Conservation (phyloP, 2,888 invertebrate genomes). For the Hermaeophaga mercurialis region DNA sequence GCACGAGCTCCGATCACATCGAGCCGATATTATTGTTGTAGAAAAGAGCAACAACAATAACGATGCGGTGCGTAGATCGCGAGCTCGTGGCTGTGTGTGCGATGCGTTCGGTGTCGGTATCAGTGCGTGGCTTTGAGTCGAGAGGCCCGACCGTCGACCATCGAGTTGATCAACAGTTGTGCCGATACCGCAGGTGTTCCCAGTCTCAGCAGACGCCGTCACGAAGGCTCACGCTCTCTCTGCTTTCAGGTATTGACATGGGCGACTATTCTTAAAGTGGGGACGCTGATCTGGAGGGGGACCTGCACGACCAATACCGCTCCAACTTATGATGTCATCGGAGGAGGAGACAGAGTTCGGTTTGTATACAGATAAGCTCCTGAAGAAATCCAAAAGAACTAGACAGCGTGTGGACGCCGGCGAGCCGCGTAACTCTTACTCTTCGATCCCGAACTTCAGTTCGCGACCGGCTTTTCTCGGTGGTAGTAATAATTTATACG, state of each 20-base stretch:
- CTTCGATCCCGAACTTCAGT: conserved; percentile 77
- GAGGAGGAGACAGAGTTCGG: conserved; percentile 94
- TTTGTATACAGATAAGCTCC: conserved; percentile 91
- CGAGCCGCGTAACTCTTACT: conserved; percentile 92
- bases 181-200: conserved; percentile 44
- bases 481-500: conserved; percentile 76
- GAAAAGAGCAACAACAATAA: too few species aligned
- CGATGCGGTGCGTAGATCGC: too few species aligned
- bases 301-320: conserved; percentile 80
- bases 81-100: neutral
- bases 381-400: conserved; percentile 92
- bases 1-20: too few species aligned
- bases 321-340: conserved; percentile 93
- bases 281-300: conserved; percentile 59
- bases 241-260: conserved; percentile 58
- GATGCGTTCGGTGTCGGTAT: neutral
- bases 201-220: conserved; percentile 42
- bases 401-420: conserved; percentile 97
- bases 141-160: conserved; percentile 13
- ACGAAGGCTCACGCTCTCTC: conserved; percentile 38
- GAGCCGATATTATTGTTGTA: too few species aligned
- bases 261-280: conserved; percentile 62
- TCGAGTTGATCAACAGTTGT: conserved; percentile 41
- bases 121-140: neutral
- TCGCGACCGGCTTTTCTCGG: conserved; percentile 79